A percentile compares a stretch with the other conserved stretches of the same genome.
These are phyloP conservation scores for Sporophila hypoxantha DNA, from an alignment of 2,113 vertebrate genomes.

Conservation along the genomic window DNA sequence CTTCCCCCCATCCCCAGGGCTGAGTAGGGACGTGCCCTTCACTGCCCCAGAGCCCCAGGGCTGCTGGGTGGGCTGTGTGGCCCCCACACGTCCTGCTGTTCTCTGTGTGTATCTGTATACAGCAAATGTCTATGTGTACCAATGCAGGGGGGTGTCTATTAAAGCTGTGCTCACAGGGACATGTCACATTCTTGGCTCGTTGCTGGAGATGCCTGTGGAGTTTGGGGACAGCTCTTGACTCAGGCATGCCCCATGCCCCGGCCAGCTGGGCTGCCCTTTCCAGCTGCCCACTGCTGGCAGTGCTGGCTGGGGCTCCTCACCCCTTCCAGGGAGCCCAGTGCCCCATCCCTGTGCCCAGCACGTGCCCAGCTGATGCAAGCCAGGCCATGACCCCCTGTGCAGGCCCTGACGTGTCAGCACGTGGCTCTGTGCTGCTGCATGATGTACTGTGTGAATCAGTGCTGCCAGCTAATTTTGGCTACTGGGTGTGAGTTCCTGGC, in stretches of 20 bases:
- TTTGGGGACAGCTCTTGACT: not conserved
- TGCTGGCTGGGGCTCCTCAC: not conserved
- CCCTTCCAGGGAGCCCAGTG: not conserved
- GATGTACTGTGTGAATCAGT: not conserved
- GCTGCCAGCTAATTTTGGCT: not conserved
- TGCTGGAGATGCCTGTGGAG: fast-evolving
- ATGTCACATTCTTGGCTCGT: not conserved
- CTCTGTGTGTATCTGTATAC: conserved; percentile 16
- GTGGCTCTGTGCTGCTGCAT: not conserved
- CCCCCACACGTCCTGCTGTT: not conserved
- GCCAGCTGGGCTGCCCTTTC: not conserved
- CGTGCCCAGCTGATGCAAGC: not conserved
- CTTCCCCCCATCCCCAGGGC: not conserved
- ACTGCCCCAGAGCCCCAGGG: not conserved
- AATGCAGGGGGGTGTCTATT: not conserved
- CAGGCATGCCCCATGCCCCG: not conserved
- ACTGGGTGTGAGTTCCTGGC: not conserved
- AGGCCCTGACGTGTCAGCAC: not conserved
- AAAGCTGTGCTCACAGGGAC: not conserved
- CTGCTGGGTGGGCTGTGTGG: not conserved
- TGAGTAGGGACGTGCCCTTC: fast-evolving
- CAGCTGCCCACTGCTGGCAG: not conserved
- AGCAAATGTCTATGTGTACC: not conserved
- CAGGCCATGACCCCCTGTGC: not conserved
- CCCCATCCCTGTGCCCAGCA: not conserved